Evolutionary conservation across 2,113 vertebrate species (phyloP).

Genomic region (Chamaea fasciata): DNA sequence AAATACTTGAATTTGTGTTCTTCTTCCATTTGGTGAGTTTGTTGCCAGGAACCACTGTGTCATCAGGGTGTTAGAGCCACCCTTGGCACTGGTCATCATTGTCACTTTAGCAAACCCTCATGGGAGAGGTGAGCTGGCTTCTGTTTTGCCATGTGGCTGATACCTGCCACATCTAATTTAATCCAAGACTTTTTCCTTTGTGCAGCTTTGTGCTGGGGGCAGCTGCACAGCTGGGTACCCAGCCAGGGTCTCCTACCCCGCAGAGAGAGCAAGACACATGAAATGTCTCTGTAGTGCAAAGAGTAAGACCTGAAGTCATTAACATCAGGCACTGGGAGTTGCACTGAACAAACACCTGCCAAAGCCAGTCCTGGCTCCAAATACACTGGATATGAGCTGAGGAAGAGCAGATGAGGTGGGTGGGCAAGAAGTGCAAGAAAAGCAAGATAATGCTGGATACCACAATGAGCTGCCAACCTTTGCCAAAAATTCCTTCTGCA

Average conservation of each 20-base stretch:
- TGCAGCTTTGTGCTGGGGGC: neutral
- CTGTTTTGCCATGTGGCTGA: neutral
- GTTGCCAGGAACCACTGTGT: neutral
- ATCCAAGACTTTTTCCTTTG: neutral
- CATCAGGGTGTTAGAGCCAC: neutral
- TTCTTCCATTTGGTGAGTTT: neutral
- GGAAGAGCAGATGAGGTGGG: neutral
- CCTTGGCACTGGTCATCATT: fast-evolving
- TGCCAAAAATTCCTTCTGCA: constrained; percentile 11
- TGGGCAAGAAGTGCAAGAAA: constrained; percentile 2
- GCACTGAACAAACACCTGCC: neutral
- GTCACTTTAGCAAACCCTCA: neutral
- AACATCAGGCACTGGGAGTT: neutral
- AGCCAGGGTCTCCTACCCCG: too few species aligned
- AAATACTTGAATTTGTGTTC: neutral
- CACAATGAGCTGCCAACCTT: neutral
- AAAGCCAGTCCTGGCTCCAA: neutral
- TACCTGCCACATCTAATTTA: neutral
- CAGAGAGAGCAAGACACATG: fast-evolving
- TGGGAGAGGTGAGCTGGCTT: neutral
- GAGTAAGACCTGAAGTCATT: neutral
- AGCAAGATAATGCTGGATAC: neutral
- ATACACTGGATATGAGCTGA: neutral
- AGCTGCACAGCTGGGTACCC: neutral
- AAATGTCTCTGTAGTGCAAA: neutral